phyloP scores from a whole-genome alignment of 1,140 invertebrate genomes.

The Caligus rogercresseyi region DNA sequence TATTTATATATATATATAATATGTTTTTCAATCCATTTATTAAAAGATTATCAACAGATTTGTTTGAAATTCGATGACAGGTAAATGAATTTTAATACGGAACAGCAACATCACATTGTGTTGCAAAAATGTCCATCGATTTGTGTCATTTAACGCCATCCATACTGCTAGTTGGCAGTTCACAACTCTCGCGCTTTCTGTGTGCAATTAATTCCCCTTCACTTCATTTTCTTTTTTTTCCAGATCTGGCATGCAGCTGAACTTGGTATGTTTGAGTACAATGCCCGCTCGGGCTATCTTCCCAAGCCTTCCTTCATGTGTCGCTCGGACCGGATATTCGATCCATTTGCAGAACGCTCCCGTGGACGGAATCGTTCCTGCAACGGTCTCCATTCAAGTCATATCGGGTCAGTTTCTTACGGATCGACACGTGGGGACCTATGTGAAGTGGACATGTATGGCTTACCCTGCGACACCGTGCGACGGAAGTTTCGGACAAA shows the following conservation, averaged over 20 bases:
- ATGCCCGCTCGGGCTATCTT: slow-evolving; percentile 76
- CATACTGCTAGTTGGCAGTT: too few species aligned
- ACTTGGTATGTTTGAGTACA: slow-evolving; percentile 98
- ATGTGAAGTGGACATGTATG: slow-evolving; percentile 98
- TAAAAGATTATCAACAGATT: too few species aligned
- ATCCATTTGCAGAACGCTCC: slow-evolving; percentile 97
- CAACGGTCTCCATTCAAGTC: slow-evolving; percentile 57
- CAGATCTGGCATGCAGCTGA: slow-evolving; percentile 90
- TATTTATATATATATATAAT: too few species aligned
- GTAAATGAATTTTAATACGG: too few species aligned
- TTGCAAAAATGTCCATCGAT: too few species aligned
- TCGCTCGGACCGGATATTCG: slow-evolving; percentile 73
- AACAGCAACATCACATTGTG: too few species aligned
- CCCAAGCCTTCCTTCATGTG: slow-evolving; percentile 98
- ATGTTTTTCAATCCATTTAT: too few species aligned
- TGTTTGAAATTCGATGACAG: too few species aligned
- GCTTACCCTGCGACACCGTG: slow-evolving; percentile 91
- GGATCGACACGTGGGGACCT: slow-evolving; percentile 86
- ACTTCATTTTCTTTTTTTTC: too few species aligned
- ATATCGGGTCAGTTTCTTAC: slow-evolving; percentile 79
- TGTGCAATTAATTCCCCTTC: too few species aligned
- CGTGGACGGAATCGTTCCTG: slow-evolving; percentile 98
- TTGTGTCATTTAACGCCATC: too few species aligned
- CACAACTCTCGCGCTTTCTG: too few species aligned
- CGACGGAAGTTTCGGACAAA: slow-evolving; percentile 86